These are phyloP conservation scores for Drosophila mayaguana DNA, from an alignment of 2,888 invertebrate genomes.

Conservation along the genomic window DNA sequence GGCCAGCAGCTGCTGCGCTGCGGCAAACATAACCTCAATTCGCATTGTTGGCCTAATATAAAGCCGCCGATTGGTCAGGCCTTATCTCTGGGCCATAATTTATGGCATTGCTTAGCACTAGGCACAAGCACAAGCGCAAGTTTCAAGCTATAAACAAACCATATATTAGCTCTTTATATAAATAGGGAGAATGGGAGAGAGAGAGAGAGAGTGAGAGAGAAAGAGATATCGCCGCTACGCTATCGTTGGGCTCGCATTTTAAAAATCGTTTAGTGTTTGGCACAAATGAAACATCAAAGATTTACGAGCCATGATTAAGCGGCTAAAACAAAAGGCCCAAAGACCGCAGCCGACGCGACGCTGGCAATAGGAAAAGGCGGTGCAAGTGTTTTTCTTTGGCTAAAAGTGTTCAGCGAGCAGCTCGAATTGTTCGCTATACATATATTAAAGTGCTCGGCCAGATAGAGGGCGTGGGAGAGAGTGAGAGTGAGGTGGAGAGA, in stretches of 20 bases:
- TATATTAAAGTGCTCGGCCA: conserved; percentile 59
- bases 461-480: conserved; percentile 5
- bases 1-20: conserved; percentile 3
- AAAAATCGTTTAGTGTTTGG: conserved; percentile 78
- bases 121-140: conserved; percentile 37
- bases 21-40: conserved; percentile 44
- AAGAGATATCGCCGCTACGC: background rate
- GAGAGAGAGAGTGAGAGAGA: background rate
- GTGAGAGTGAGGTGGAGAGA: background rate
- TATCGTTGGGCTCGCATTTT: conserved; percentile 46
- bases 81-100: conserved; percentile 64
- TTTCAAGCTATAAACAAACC: conserved; percentile 40
- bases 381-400: conserved; percentile 47
- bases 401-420: conserved; percentile 63
- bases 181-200: background rate
- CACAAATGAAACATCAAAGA: conserved; percentile 82
- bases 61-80: conserved; percentile 53
- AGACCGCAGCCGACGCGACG: conserved; percentile 12
- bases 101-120: conserved; percentile 62
- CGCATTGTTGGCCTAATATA: conserved; percentile 50
- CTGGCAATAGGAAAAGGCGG: conserved; percentile 28
- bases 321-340: conserved; percentile 45
- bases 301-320: conserved; percentile 80
- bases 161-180: conserved; percentile 35
- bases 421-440: conserved; percentile 49